A percentile compares a stretch with the other conserved stretches of the same genome.
These are phyloP conservation scores for Sesamia inferens DNA, from an alignment of 2,888 invertebrate genomes.

Conservation along the genomic window DNA sequence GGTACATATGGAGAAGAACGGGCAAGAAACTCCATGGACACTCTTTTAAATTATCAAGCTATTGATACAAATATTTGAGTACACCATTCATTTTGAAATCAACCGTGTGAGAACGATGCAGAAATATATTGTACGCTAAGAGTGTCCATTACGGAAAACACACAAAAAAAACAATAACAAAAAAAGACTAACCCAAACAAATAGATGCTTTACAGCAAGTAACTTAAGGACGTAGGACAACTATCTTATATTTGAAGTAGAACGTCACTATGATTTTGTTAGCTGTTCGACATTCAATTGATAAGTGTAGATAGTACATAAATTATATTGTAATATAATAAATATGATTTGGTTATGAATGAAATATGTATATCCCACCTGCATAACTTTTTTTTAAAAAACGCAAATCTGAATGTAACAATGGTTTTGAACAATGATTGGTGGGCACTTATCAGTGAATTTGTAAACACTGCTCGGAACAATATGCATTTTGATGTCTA, in stretches of 20 bases:
- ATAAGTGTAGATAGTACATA: neutral
- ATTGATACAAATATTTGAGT: no score
- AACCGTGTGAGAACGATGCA: no score
- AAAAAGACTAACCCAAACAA: no score
- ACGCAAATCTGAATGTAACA: constrained; percentile 41
- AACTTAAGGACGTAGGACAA: no score
- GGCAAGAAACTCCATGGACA: no score
- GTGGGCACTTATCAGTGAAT: constrained; percentile 67
- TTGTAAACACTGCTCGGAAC: constrained; percentile 71
- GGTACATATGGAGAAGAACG: no score
- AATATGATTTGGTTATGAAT: constrained; percentile 49
- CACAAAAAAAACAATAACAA: no score
- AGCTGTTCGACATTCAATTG: neutral
- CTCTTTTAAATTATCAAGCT: no score
- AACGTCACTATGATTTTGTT: neutral
- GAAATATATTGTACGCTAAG: no score
- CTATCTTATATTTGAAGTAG: neutral
- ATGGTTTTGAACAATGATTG: constrained; percentile 66
- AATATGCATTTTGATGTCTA: constrained; percentile 61
- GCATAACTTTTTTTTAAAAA: constrained; percentile 37
- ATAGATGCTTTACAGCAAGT: no score
- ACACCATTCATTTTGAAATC: no score
- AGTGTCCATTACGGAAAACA: no score
- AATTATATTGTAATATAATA: neutral
- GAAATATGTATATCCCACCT: constrained; percentile 40